Base-by-base conservation (phyloP, 2,888 invertebrate genomes). In the Pterostichus niger region DNA sequence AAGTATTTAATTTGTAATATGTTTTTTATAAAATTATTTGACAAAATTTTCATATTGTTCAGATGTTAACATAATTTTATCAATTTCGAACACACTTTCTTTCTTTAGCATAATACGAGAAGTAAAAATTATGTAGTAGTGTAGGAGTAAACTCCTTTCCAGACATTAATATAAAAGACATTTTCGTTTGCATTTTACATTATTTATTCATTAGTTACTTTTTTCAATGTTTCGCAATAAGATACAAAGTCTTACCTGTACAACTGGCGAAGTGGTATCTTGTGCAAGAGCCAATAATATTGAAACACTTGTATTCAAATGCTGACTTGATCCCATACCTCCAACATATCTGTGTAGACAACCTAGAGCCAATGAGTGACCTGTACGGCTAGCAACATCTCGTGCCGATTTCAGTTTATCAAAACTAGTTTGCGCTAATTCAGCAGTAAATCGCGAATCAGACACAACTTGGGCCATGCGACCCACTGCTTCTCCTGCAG, bases 301-400 rank as follows among this genome's bases (percentile, higher is more conserved):
- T 52, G 98, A 98, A 86, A 99, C 96, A 89, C 98, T 98, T 1
- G 98, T 97, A 88, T 96, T 97, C 79, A 98, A 92, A 91, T 98
- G 97, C 87, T 99, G 98, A 85, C 97, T 97, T 1, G 98, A 97
- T 0, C 99, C 97, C 94, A 98, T 95, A 5, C 99, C 97, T 6
- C 99, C 99, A 0, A 99, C 95, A 87, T 98, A 98, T 44, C 98
- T 93, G 91, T 99, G 99, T 68, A 99, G 93, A 86, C 98, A 98
- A 49, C 99, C 99, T n/a, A 99, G 92, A 0, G 99, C 98, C 84
- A 99, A 89, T 0, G 97, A 97, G 90, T 97, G 97, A 0, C 95
- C 95, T 0, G 97, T 97, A 83, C 97, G 91, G 84, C 95, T 96
- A 11, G 95, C 95, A 49, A 96, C 97, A 91, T 98, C 97, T 68